Conservation (phyloP, 2,888 invertebrate species). For the Agrochola lychnidis region DNA sequence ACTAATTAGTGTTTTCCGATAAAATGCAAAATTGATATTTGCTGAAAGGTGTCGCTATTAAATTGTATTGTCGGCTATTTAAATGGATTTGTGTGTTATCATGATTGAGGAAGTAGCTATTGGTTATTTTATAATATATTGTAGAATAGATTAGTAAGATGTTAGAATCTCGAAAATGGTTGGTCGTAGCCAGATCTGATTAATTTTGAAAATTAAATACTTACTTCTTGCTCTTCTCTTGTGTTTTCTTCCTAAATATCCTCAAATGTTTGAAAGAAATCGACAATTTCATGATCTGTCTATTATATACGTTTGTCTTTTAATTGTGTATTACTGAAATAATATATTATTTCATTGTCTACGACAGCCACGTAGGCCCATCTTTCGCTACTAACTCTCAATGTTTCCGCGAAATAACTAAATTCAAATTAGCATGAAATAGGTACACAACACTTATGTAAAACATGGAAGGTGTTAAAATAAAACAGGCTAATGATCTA, state of each 20-base stretch:
- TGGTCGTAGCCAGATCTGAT: neutral
- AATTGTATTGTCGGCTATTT: slow-evolving; percentile 56
- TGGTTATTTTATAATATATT: slow-evolving; percentile 13
- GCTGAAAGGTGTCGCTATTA: slow-evolving; percentile 47
- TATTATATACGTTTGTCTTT: neutral
- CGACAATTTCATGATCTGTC: neutral
- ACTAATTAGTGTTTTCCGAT: slow-evolving; percentile 59
- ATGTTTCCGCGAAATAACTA: neutral
- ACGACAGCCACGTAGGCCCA: neutral
- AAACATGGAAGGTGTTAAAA: slow-evolving; percentile 20
- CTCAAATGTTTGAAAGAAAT: neutral
- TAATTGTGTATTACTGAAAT: neutral
- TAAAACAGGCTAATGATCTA: slow-evolving; percentile 52
- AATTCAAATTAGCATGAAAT: slow-evolving; percentile 45
- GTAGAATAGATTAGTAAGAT: slow-evolving; percentile 5
- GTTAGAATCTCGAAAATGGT: neutral
- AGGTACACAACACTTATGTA: slow-evolving; percentile 20
- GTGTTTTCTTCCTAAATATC: neutral
- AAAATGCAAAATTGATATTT: slow-evolving; percentile 57
- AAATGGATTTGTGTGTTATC: slow-evolving; percentile 47
- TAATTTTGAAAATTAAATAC: neutral
- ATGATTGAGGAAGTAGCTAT: slow-evolving; percentile 6
- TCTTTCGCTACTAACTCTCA: neutral
- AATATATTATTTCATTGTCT: neutral
- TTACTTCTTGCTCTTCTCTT: neutral